Percentiles rank a stretch among this genome's conserved stretches.
Conservation (phyloP, 2,888 invertebrate genomes). For the Chalcis sispes region DNA sequence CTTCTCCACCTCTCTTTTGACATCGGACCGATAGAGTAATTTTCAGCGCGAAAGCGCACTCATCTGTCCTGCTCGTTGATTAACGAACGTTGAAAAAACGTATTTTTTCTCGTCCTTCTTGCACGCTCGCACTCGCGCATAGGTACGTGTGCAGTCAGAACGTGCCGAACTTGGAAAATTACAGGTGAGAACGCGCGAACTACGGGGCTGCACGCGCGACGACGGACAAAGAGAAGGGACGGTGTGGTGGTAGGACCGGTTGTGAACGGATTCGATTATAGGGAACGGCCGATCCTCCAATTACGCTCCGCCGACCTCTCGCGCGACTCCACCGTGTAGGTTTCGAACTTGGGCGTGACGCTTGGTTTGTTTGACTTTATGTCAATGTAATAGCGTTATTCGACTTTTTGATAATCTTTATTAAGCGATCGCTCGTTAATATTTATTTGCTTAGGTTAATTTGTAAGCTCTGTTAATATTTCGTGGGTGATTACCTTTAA, state of each 20-base stretch:
- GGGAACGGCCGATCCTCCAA: conserved; percentile 51
- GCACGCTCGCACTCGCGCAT: not conserved
- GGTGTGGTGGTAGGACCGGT: too few species aligned
- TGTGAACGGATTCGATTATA: conserved; percentile 47
- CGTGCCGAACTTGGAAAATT: conserved; percentile 51
- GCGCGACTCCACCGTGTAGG: not conserved
- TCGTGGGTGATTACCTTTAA: too few species aligned
- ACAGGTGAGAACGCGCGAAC: conserved; percentile 46
- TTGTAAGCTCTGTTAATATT: too few species aligned
- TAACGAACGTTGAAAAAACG: conserved; percentile 40
- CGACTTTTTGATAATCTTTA: too few species aligned
- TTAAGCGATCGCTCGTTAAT: too few species aligned
- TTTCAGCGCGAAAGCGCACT: too few species aligned
- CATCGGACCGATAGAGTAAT: conserved; percentile 43
- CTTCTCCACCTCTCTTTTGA: conserved; percentile 10
- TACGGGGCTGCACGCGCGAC: not conserved
- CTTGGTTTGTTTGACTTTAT: too few species aligned
- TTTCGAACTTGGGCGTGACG: not conserved
- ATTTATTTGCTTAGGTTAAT: too few species aligned
- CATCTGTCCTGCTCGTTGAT: conserved; percentile 3
- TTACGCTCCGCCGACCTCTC: conserved; percentile 32
- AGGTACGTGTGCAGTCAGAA: not conserved
- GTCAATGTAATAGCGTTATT: too few species aligned
- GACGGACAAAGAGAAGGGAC: not conserved
- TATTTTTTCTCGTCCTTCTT: not conserved